Evolutionary conservation across 37 sponge, comb jelly and placozoan species (phyloP).

Genomic region (Crambe crambe): DNA sequence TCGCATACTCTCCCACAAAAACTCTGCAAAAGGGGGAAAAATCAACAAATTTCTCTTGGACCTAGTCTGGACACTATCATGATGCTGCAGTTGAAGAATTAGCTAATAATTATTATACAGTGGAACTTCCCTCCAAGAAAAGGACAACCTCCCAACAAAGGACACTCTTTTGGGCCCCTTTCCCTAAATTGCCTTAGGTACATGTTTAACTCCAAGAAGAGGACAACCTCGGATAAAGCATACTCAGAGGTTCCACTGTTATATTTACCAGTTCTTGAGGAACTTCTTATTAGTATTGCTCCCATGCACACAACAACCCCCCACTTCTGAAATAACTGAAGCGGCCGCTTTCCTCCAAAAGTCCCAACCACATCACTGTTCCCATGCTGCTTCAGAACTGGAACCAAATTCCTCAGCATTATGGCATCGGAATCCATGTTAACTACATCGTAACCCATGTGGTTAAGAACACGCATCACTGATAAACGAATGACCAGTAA

Average conservation of each 20-base stretch:
- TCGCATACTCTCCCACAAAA: background rate
- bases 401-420: slow-evolving; percentile 6
- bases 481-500: slow-evolving; percentile 6
- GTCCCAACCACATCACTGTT: slow-evolving; percentile 24
- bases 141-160: too few relatives aligned
- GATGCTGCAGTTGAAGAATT: too few relatives aligned
- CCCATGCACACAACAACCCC: slow-evolving; percentile 31
- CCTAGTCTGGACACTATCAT: too few relatives aligned
- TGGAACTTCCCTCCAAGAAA: too few relatives aligned
- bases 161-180: too few relatives aligned
- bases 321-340: slow-evolving; percentile 7
- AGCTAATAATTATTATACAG: too few relatives aligned
- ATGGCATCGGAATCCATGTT: slow-evolving; percentile 30
- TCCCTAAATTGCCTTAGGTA: too few relatives aligned
- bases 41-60: too few relatives aligned
- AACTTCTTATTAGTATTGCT: slow-evolving; percentile 6
- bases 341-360: slow-evolving; percentile 7
- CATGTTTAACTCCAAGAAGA: too few relatives aligned
- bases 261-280: background rate
- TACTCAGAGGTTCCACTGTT: too few relatives aligned
- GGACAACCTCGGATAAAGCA: background rate
- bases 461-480: slow-evolving; percentile 24
- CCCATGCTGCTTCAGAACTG: slow-evolving; percentile 1
- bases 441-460: slow-evolving; percentile 23
- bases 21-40: slow-evolving; percentile 6